Conservation (phyloP, 2,888 invertebrate species). For the Drosophila trichaetosa region DNA sequence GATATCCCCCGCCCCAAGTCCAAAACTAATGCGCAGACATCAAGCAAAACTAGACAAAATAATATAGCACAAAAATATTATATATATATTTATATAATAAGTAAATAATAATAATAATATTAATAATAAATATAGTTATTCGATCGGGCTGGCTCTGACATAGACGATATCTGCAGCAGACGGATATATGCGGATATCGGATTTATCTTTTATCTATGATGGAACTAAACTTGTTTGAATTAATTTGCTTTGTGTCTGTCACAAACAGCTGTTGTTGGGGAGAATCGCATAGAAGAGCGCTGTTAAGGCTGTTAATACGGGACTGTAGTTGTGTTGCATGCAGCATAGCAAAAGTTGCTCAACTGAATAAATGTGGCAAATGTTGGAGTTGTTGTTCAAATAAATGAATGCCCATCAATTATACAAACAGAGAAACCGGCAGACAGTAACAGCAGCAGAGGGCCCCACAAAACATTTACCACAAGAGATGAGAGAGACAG, state of each 20-base stretch:
- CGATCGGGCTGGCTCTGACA: not conserved
- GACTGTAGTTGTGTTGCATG: conserved; percentile 26
- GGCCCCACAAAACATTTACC: not conserved
- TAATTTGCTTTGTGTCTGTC: not conserved
- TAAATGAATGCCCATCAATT: conserved; percentile 56
- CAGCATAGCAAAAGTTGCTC: conserved; percentile 21
- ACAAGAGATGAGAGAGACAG: not conserved
- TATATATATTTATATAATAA: no score
- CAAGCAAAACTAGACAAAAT: no score
- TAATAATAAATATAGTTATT: not conserved
- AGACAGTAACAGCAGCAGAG: not conserved
- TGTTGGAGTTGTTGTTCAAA: conserved; percentile 25
- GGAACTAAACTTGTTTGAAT: not conserved
- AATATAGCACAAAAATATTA: no score
- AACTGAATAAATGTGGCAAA: conserved; percentile 43
- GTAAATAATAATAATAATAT: no score
- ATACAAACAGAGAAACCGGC: conserved; percentile 29
- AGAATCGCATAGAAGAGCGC: conserved; percentile 22
- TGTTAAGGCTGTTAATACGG: conserved; percentile 2
- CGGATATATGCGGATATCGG: not conserved
- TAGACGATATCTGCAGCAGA: not conserved
- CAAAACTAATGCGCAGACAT: not conserved
- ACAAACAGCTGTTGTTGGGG: not conserved
- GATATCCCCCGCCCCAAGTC: not conserved
- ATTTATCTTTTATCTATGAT: not conserved